phyloP scores from a whole-genome alignment of 2,888 invertebrate genomes.

The Hemistola chrysoprasaria region DNA sequence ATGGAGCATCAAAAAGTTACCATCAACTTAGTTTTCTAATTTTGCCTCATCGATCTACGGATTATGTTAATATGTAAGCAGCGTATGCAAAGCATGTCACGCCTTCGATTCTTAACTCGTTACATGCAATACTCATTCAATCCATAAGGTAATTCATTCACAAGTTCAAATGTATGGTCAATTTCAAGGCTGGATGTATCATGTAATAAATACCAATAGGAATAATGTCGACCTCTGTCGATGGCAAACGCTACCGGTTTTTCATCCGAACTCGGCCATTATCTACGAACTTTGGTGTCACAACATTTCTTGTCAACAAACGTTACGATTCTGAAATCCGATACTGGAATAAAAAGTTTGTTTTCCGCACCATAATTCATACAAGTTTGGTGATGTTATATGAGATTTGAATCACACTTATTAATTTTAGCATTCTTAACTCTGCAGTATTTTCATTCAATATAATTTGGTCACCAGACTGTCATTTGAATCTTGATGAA shows the following conservation, averaged over 20 bases:
- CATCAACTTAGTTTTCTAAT: background rate
- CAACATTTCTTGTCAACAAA: slow-evolving; percentile 60
- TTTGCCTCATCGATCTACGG: slow-evolving; percentile 13
- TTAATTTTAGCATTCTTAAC: too few species aligned
- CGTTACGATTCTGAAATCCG: slow-evolving; percentile 49
- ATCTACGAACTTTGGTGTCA: slow-evolving; percentile 56
- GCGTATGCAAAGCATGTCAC: slow-evolving; percentile 37
- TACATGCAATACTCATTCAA: slow-evolving; percentile 50
- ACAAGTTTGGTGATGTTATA: too few species aligned
- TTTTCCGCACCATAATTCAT: slow-evolving; percentile 8
- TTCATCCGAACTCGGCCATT: slow-evolving; percentile 55
- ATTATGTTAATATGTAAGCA: slow-evolving; percentile 28
- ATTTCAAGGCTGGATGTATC: slow-evolving; percentile 57
- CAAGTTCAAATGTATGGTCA: slow-evolving; percentile 48
- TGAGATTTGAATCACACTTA: too few species aligned
- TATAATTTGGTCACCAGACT: too few species aligned
- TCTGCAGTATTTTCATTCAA: too few species aligned
- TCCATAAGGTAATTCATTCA: slow-evolving; percentile 55
- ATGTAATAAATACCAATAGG: slow-evolving; percentile 39
- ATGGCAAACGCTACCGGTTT: slow-evolving; percentile 68
- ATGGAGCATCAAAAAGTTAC: too few species aligned
- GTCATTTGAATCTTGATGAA: slow-evolving; percentile 33
- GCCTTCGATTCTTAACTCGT: slow-evolving; percentile 43
- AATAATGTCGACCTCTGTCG: slow-evolving; percentile 44
- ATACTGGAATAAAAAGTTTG: slow-evolving; percentile 35